phyloP scores from a whole-genome alignment of 2,797 vertebrate species.

The Buphagus erythrorhynchus region DNA sequence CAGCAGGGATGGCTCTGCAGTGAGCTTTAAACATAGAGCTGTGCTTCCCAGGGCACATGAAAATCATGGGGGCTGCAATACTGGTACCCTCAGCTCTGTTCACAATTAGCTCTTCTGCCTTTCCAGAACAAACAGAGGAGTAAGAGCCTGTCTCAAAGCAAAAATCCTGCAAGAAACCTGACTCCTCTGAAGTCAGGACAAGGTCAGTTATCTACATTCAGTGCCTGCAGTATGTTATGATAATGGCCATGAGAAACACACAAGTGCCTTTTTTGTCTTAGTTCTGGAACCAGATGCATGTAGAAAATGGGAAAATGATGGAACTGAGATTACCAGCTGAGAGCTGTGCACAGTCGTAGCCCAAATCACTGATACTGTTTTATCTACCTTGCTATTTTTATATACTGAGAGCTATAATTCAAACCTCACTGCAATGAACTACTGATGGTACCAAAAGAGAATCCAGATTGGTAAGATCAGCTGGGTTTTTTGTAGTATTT shows the following conservation, averaged over 20 bases:
- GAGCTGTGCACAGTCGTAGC: rapidly evolving
- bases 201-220: background rate
- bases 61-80: background rate
- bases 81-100: background rate
- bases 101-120: background rate
- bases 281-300: background rate
- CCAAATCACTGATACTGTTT: background rate
- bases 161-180: background rate
- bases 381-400: background rate
- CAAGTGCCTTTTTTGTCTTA: background rate
- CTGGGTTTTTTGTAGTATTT: background rate
- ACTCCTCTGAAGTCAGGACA: background rate
- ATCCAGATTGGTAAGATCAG: background rate
- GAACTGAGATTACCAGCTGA: background rate
- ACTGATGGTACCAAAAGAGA: background rate
- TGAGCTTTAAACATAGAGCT: background rate
- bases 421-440: background rate
- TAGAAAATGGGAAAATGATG: background rate
- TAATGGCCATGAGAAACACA: background rate
- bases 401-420: background rate
- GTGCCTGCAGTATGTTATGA: background rate
- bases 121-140: background rate
- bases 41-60: background rate
- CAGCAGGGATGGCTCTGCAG: background rate
- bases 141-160: background rate